Base-by-base conservation (phyloP, 2,888 invertebrate genomes). In the Noctuana brunneofusca region DNA sequence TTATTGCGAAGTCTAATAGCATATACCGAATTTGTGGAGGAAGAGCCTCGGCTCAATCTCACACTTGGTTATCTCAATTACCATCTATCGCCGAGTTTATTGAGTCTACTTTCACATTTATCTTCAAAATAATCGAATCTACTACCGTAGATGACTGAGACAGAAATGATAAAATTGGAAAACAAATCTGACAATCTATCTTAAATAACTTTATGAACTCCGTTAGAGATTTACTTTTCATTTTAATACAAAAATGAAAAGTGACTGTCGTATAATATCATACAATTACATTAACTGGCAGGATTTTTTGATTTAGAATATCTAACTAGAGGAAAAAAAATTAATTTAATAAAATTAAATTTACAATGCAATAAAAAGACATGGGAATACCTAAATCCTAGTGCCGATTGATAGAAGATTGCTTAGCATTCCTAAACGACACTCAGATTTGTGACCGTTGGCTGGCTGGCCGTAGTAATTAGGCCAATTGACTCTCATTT, bases 401-500 rank as follows among this genome's bases (percentile, higher is more conserved):
- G 2, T 41, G 14, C 8, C 14, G 14, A 41, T 14, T 16, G 12
- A 18, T 18, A 62, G 49, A 30, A 41, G 49, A 20, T 48, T 54
- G 38, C 46, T 48, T 57, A 53, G 53, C 18, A 49, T 58, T 58
- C 30, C 48, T 46, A 58, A 54, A 27, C 24, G 48, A 22, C 46
- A n/a, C 30, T n/a, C 58, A 41, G 58, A 60, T 60, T 60, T 46
- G 46, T 48, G 46, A 24, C 64, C 24, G 53, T 32, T 54, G 30
- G 56, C 16, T 41, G 41, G 41, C 4, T 58, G 60, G 57, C 48
- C 56, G 63, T 41, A 38, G 62, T 69, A 66, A 68, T 69, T 66
- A 64, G 66, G 57, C 63, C 66, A 64, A 67, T 69, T 65, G 63
- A 62, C 50, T 56, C 66, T 67, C 66, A 65, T 67, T 68, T 67